Percentiles rank a stretch among this genome's conserved stretches.
Conservation (phyloP, 2,797 vertebrate genomes). For the Anolis apletophallus region DNA sequence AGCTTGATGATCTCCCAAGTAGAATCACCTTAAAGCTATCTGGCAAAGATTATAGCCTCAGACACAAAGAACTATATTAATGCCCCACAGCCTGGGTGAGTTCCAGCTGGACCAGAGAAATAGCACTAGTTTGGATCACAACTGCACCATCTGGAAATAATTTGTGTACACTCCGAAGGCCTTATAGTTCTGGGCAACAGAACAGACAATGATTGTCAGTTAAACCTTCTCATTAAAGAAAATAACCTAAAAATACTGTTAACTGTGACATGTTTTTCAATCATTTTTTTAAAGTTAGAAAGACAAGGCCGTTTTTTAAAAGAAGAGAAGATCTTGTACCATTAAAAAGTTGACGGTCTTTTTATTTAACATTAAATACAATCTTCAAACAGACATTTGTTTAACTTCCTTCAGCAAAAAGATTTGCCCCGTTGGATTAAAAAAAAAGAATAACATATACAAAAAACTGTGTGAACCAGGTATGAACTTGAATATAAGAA, state of each 20-base stretch:
- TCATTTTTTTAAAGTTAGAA: constrained; percentile 10
- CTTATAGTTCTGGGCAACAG: constrained; percentile 58
- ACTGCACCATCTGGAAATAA: constrained; percentile 66
- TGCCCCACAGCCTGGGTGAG: constrained; percentile 36
- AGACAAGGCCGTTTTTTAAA: not conserved
- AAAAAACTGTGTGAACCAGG: not conserved
- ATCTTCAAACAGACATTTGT: constrained; percentile 5
- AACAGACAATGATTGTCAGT: constrained; percentile 53
- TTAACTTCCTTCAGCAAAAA: constrained; percentile 1
- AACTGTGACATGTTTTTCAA: constrained; percentile 58
- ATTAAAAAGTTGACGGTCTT: not conserved
- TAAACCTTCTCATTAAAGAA: constrained; percentile 34
- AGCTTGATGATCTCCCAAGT: constrained; percentile 41
- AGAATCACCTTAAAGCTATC: constrained; percentile 44
- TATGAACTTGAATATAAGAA: not conserved
- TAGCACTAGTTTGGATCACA: constrained; percentile 47
- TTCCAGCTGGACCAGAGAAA: constrained; percentile 50
- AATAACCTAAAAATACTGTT: constrained; percentile 44
- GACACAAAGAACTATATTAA: constrained; percentile 17
- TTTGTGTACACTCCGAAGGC: constrained; percentile 46
- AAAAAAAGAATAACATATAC: not conserved
- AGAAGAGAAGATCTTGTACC: not conserved
- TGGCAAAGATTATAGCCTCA: constrained; percentile 30
- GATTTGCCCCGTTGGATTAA: not conserved
- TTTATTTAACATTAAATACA: not conserved